Evolutionary conservation across 2,797 vertebrate species (phyloP).

Genomic region (Microhierax caerulescens): DNA sequence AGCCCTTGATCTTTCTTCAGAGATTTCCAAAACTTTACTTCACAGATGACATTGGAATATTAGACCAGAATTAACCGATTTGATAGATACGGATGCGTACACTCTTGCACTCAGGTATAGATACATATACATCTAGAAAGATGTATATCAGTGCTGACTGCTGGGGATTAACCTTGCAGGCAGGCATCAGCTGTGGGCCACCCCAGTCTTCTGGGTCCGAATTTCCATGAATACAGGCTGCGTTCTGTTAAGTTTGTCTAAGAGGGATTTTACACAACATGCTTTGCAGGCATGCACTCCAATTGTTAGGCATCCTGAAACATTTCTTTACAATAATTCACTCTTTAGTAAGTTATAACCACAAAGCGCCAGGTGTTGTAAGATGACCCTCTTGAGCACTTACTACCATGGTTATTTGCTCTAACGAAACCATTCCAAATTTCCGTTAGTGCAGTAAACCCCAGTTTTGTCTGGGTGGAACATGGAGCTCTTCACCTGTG

Average conservation of each 20-base stretch:
- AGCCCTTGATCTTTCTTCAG: neutral
- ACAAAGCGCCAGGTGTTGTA: fast-evolving
- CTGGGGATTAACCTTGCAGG: fast-evolving
- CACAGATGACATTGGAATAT: no score
- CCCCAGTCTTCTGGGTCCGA: neutral
- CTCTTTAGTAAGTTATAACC: neutral
- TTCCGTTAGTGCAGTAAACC: neutral
- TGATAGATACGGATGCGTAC: fast-evolving
- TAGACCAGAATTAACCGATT: neutral
- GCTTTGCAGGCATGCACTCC: fast-evolving
- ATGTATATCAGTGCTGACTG: fast-evolving
- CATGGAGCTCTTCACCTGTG: neutral
- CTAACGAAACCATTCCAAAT: neutral
- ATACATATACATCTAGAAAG: fast-evolving
- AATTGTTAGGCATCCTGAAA: neutral
- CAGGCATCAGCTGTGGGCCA: fast-evolving
- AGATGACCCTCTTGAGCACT: neutral
- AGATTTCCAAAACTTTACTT: neutral
- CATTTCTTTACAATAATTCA: neutral
- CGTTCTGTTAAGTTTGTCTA: fast-evolving
- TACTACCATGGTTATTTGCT: neutral
- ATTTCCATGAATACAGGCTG: neutral
- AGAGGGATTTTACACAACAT: neutral
- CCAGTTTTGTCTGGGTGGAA: neutral
- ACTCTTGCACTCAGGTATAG: neutral